These are phyloP conservation scores for Sinocyclocheilus anshuiensis DNA, from an alignment of 2,113 vertebrate genomes.

Conservation along the genomic window DNA sequence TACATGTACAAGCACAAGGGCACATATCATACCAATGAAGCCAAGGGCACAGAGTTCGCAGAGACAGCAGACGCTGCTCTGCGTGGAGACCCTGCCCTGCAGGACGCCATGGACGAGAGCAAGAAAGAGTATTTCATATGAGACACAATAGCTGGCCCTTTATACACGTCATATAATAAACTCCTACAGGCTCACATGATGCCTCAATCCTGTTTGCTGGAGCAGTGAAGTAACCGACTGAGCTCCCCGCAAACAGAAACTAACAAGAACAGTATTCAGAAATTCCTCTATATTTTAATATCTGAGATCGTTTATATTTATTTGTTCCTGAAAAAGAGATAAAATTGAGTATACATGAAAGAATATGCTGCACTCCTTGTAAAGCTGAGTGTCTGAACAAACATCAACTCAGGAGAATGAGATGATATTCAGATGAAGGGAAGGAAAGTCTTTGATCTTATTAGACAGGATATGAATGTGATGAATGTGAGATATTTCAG, in stretches of 20 bases:
- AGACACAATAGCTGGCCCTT: slow-evolving; percentile 49
- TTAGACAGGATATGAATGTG: neutral
- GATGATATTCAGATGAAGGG: neutral
- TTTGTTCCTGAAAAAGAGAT: neutral
- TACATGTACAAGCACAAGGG: slow-evolving; percentile 87
- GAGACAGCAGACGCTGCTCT: slow-evolving; percentile 80
- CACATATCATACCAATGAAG: slow-evolving; percentile 87
- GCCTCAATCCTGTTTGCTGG: slow-evolving; percentile 1
- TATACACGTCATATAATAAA: slow-evolving; percentile 1
- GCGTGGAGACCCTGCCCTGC: slow-evolving; percentile 79
- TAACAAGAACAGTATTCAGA: neutral
- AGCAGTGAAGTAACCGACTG: neutral
- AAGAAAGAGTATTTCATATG: slow-evolving; percentile 91
- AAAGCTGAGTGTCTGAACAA: neutral
- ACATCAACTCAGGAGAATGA: slow-evolving; percentile 8
- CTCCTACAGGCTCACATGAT: neutral
- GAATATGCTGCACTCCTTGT: neutral
- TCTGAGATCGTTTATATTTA: neutral
- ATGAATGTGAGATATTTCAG: neutral
- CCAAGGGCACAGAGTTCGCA: slow-evolving; percentile 85
- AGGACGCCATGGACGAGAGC: slow-evolving; percentile 79
- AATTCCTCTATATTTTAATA: neutral
- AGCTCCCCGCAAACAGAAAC: slow-evolving; percentile 6
- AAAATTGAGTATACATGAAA: neutral
- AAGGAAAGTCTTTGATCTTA: neutral